These are phyloP conservation scores for Nomada ferruginata DNA, from an alignment of 2,888 invertebrate species.

Conservation along the genomic window DNA sequence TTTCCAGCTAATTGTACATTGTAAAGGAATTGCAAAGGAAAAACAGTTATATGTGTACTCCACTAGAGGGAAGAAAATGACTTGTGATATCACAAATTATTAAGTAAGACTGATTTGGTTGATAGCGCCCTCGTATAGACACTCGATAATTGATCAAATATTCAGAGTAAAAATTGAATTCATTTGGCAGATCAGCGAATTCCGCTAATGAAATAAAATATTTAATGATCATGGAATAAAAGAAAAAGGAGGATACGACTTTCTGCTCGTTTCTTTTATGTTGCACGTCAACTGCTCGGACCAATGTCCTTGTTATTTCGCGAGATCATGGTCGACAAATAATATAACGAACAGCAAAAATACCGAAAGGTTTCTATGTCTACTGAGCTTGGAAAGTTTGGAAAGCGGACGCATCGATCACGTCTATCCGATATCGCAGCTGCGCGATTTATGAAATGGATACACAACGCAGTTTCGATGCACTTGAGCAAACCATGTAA, in stretches of 20 bases:
- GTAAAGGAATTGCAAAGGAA: not conserved
- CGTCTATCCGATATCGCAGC: conserved; percentile 9
- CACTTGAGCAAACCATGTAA: not conserved
- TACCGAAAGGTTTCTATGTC: not conserved
- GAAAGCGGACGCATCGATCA: conserved; percentile 46
- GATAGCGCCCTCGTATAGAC: too few relatives aligned
- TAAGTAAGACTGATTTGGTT: too few relatives aligned
- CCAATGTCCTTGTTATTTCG: not conserved
- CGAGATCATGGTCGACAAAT: not conserved
- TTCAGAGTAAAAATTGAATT: too few relatives aligned
- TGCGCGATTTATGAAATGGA: conserved; percentile 6
- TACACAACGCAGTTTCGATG: not conserved
- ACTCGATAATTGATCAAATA: too few relatives aligned
- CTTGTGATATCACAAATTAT: too few relatives aligned
- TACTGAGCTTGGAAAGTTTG: conserved; percentile 42
- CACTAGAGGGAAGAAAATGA: too few relatives aligned
- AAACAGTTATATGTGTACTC: not conserved
- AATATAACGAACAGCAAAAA: not conserved
- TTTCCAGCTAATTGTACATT: conserved; percentile 29
- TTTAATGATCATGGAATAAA: too few relatives aligned
- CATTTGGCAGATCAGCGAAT: too few relatives aligned
- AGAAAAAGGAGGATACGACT: not conserved
- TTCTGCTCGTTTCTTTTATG: not conserved
- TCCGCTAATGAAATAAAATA: too few relatives aligned
- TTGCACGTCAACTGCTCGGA: not conserved